These are phyloP conservation scores for Scaptomyza graminum DNA, from an alignment of 1,140 invertebrate species.

Conservation along the genomic window DNA sequence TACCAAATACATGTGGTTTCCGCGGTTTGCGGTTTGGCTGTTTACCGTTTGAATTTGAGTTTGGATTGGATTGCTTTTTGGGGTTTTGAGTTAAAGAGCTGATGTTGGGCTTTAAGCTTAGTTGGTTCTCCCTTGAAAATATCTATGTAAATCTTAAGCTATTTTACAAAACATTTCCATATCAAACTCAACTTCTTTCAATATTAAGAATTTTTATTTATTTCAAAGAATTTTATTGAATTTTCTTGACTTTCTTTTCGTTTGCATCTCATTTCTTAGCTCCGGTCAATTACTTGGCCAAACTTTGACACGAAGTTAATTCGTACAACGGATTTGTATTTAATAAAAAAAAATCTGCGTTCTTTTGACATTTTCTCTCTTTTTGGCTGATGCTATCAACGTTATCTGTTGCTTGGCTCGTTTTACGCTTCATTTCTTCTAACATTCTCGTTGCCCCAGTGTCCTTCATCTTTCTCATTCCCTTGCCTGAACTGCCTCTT, in stretches of 20 bases:
- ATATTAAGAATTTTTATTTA: background rate
- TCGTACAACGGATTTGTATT: constrained; percentile 18
- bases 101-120: no score
- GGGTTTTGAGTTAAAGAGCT: no score
- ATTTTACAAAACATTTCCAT: background rate
- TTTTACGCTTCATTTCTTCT: constrained; percentile 64
- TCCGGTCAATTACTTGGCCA: background rate
- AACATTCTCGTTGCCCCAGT: background rate
- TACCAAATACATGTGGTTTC: constrained; percentile 1
- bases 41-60: background rate
- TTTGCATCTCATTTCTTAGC: background rate
- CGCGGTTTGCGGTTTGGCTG: background rate
- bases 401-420: constrained; percentile 70
- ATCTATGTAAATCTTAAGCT: no score
- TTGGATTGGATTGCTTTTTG: background rate
- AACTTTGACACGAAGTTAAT: constrained; percentile 6
- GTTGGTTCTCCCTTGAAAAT: no score
- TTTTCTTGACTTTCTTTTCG: background rate
- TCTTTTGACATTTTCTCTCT: background rate
- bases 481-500: background rate
- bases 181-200: background rate
- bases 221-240: background rate
- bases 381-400: constrained; percentile 4
- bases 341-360: constrained; percentile 11
- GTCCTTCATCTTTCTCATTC: background rate